Conservation (phyloP, 2,797 vertebrate species). For the Echiichthys vipera region DNA sequence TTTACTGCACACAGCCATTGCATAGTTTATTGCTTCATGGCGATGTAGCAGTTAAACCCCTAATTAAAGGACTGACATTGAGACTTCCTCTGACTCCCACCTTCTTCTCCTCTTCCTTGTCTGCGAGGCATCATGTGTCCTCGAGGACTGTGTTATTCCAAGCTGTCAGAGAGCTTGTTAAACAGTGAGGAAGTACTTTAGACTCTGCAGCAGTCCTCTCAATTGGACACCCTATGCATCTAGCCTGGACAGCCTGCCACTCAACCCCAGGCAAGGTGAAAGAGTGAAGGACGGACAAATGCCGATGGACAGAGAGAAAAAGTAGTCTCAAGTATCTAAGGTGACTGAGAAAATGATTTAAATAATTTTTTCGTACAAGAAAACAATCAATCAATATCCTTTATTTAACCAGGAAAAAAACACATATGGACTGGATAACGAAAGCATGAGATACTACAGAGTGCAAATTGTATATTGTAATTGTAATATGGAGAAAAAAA, state of each 20-base stretch:
- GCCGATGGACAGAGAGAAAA: constrained; percentile 18
- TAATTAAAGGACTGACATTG: constrained; percentile 2
- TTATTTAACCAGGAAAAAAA: not conserved
- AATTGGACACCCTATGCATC: constrained; percentile 30
- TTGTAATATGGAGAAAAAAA: constrained; percentile 47
- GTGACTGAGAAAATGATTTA: not conserved
- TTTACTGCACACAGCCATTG: not conserved
- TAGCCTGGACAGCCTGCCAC: constrained; percentile 41
- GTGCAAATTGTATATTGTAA: constrained; percentile 42
- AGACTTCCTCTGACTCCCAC: constrained; percentile 8
- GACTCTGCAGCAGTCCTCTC: constrained; percentile 35
- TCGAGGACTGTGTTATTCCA: constrained; percentile 17
- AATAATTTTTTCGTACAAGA: not conserved
- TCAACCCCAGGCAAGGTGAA: constrained; percentile 38
- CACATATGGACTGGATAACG: not conserved
- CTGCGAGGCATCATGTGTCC: constrained; percentile 16
- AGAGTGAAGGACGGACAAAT: constrained; percentile 30
- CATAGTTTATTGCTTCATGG: not conserved
- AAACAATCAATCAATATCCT: too few relatives aligned
- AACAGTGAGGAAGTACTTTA: constrained; percentile 42
- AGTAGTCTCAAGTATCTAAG: not conserved
- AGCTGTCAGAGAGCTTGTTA: constrained; percentile 55
- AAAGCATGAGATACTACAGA: not conserved
- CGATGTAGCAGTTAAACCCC: not conserved
- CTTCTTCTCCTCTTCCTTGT: not conserved